These are phyloP conservation scores for Schizopygopsis malacanthus DNA, from an alignment of 2,797 vertebrate species.

Conservation along the genomic window DNA sequence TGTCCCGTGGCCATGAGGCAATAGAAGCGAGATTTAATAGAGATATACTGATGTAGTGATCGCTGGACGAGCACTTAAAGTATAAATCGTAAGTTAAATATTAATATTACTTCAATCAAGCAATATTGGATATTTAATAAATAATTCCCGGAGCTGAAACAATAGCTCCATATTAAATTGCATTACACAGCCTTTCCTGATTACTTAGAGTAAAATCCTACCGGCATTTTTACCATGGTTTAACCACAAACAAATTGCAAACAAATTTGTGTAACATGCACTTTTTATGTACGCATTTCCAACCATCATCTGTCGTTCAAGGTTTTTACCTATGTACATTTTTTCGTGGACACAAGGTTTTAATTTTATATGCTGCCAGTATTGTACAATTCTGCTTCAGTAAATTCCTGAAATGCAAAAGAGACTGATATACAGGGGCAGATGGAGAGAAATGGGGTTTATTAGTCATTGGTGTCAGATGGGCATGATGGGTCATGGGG, in stretches of 20 bases:
- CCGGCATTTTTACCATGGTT: too few relatives aligned
- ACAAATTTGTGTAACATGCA: not conserved
- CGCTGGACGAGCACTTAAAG: too few relatives aligned
- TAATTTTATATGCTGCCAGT: not conserved
- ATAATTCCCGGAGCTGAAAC: too few relatives aligned
- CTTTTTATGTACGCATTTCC: not conserved
- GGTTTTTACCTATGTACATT: not conserved
- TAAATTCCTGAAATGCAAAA: not conserved
- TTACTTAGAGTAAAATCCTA: not conserved
- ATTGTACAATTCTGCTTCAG: not conserved
- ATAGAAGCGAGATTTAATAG: too few relatives aligned
- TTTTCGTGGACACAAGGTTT: not conserved
- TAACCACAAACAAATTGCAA: not conserved
- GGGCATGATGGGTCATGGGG: conserved; percentile 10
- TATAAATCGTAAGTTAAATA: too few relatives aligned
- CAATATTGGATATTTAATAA: too few relatives aligned
- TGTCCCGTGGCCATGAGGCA: too few relatives aligned
- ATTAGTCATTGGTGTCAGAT: conserved; percentile 35
- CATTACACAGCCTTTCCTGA: not conserved
- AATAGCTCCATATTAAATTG: too few relatives aligned
- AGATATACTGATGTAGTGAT: too few relatives aligned
- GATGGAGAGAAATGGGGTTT: conserved; percentile 7
- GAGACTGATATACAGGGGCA: conserved; percentile 14
- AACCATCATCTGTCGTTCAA: not conserved
- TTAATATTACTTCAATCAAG: too few relatives aligned